These are phyloP conservation scores for Benthosema pterotum DNA, from an alignment of 2,797 vertebrate species.

Conservation along the genomic window DNA sequence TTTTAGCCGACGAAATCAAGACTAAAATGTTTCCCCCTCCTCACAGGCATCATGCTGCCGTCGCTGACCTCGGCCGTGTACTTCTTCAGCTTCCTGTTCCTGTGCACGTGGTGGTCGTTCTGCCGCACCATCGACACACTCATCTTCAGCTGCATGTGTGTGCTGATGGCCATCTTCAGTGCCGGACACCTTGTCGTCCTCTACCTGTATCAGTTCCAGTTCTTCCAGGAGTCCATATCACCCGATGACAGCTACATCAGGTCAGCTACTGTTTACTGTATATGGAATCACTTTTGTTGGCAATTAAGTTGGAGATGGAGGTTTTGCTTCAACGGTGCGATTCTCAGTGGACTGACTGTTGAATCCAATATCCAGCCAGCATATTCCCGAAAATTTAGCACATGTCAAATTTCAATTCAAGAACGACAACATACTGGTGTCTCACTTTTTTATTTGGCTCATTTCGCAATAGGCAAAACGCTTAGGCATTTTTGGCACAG, in stretches of 20 bases:
- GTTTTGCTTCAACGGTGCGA: too few species aligned
- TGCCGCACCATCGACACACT: conserved; percentile 91
- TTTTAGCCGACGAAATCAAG: too few species aligned
- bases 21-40: too few species aligned
- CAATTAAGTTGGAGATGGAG: too few species aligned
- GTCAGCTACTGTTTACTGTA: conserved; percentile 84
- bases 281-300: background rate
- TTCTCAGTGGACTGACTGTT: too few species aligned
- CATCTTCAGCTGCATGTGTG: conserved; percentile 97
- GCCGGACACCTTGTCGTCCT: conserved; percentile 94
- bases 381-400: too few species aligned
- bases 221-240: conserved; percentile 91
- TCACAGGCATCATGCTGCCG: conserved; percentile 92
- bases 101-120: conserved; percentile 99
- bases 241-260: conserved; percentile 86
- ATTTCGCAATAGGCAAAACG: too few species aligned
- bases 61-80: conserved; percentile 95
- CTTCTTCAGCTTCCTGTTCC: conserved; percentile 95
- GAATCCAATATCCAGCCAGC: too few species aligned
- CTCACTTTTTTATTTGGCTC: too few species aligned
- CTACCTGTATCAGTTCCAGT: conserved; percentile 97
- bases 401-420: too few species aligned
- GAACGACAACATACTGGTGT: too few species aligned
- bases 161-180: conserved; percentile 97
- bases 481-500: too few species aligned